A percentile compares a stretch with the other conserved stretches of the same genome.
Conservation (phyloP, 2,888 invertebrate genomes). For the Augiades crinisus region DNA sequence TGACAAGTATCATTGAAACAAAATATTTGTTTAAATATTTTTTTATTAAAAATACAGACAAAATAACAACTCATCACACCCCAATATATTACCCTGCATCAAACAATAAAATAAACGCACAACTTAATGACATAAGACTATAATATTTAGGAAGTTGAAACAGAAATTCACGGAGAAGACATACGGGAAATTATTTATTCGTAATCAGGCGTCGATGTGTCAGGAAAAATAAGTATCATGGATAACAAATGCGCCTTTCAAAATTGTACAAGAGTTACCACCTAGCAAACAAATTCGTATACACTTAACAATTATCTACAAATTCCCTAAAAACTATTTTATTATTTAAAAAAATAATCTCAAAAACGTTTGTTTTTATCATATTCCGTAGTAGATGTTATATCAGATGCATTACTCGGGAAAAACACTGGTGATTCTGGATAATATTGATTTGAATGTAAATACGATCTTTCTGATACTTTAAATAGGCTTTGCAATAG, state of each 20-base stretch:
- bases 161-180: conserved; percentile 3
- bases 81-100: conserved; percentile 19
- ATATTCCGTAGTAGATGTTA: conserved; percentile 29
- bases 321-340: too few species aligned
- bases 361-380: neutral
- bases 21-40: neutral
- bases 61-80: neutral
- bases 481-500: conserved; percentile 62
- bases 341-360: neutral
- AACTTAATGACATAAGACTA: neutral
- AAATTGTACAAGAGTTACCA: too few species aligned
- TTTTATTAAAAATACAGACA: neutral
- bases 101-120: neutral
- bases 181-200: too few species aligned
- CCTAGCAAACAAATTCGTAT: too few species aligned
- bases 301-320: too few species aligned
- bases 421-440: conserved; percentile 64
- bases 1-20: neutral
- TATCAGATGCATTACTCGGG: conserved; percentile 45
- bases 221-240: too few species aligned
- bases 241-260: too few species aligned
- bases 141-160: too few species aligned
- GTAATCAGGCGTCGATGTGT: too few species aligned
- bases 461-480: conserved; percentile 45
- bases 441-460: conserved; percentile 46